Conservation (phyloP, 2,797 vertebrate genomes). For the Babyrousa celebensis region DNA sequence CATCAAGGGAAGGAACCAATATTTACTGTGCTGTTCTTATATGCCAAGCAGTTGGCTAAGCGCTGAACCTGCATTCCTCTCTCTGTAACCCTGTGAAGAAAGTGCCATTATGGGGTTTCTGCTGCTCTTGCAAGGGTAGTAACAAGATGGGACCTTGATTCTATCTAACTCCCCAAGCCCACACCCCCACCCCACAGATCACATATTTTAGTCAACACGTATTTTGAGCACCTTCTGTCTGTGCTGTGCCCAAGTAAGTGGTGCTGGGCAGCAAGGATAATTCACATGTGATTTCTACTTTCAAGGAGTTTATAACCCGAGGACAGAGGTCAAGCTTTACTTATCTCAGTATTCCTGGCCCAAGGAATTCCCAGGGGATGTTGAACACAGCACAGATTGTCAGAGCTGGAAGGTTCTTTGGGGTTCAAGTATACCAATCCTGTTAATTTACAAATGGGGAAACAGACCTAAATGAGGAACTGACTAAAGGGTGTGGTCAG, state of each 20-base stretch:
- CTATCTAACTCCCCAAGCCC: not conserved
- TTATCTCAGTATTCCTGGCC: not conserved
- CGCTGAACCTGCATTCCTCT: not conserved
- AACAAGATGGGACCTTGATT: not conserved
- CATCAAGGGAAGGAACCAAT: not conserved
- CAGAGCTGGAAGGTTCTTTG: not conserved
- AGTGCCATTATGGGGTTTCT: not conserved
- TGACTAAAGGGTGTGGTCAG: not conserved
- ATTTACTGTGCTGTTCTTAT: not conserved
- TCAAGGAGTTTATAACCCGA: conserved; percentile 15
- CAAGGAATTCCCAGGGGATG: not conserved
- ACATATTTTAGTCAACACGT: not conserved
- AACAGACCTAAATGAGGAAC: not conserved
- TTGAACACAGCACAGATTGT: not conserved
- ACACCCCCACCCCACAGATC: not conserved
- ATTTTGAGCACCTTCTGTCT: not conserved
- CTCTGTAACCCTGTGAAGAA: not conserved
- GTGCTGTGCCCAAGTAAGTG: not conserved
- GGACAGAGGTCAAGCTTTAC: conserved; percentile 28
- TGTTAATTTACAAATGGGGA: not conserved
- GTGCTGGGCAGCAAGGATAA: not conserved
- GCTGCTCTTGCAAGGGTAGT: conserved; percentile 48
- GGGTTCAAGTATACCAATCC: not conserved
- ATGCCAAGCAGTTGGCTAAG: not conserved
- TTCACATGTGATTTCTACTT: not conserved